Conservation (phyloP, 2,888 invertebrate genomes). For the Linhomoeus sp. region DNA sequence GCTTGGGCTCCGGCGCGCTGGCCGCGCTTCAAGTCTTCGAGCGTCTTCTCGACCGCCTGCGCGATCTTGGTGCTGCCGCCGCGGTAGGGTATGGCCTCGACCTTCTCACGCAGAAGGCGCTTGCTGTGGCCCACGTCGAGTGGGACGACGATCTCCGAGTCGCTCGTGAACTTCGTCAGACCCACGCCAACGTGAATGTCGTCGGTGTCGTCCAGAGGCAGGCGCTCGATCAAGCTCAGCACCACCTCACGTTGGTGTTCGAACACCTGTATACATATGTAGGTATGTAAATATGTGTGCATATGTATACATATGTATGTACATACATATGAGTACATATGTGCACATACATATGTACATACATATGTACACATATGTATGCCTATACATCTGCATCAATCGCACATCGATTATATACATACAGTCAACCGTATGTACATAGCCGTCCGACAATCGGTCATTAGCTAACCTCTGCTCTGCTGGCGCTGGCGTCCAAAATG, state of each 20-base stretch:
- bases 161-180: constrained; percentile 14
- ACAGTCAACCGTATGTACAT: too few species aligned
- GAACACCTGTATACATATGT: too few species aligned
- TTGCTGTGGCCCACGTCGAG: constrained; percentile 13
- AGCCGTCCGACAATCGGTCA: too few species aligned
- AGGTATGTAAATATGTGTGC: too few species aligned
- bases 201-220: constrained; percentile 11
- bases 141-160: constrained; percentile 11
- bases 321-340: too few species aligned
- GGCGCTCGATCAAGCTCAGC: constrained; percentile 14
- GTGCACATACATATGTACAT: too few species aligned
- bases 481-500: too few species aligned
- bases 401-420: too few species aligned
- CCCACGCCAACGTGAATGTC: constrained; percentile 14
- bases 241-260: constrained; percentile 20
- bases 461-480: too few species aligned
- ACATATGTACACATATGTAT: too few species aligned
- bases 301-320: too few species aligned
- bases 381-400: too few species aligned
- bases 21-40: constrained; percentile 12
- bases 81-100: constrained; percentile 15
- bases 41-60: constrained; percentile 14
- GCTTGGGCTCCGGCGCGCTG: constrained; percentile 4
- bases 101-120: background rate
- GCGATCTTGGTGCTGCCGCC: constrained; percentile 19